Evolutionary conservation across 2,113 vertebrate species (phyloP), one percentile per base, ranked within the genome.

Genomic region (Chionodraco myersi): DNA sequence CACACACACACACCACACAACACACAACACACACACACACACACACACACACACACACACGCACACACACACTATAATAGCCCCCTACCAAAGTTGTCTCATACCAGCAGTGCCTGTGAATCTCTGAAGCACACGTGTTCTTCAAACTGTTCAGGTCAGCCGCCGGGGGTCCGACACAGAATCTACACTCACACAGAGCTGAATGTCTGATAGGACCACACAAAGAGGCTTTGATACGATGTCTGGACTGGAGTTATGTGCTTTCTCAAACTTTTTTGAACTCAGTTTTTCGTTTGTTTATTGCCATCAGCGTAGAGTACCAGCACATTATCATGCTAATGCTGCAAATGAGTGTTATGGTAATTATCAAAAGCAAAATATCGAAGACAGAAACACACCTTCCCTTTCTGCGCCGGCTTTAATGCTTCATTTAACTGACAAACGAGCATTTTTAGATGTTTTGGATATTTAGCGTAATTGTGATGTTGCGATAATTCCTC

Each of bases 71-170:
- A 15, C 69, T 71, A 75, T 65, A 85, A 87, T 87, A 84, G 21
- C 77, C 82, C 68, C 68, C 74, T 63, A 77, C 86, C 74, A 80
- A 53, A 61, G 76, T 67, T 21, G 21, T 21, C 80, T 86, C 56
- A 62, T 68, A 79, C 10, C 71, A 83, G 88, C 0, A 10, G 71
- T 72, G 74, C 16, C n/a, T 14, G 67, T 60, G 66, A 75, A 63
- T 83, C 70, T 57, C 14, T 8, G 51, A 63, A 72, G 80, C 44
- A 15, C 23, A 5, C 5, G 7, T 86, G 85, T 88, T 86, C 80
- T 79, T 82, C 81, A 88, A 62, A 89, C 82, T 79, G 79, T 75
- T 86, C 18, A 45, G 81, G 74, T 86, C 83, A 79, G 30, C 30
- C 30, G 66, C 36, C 1, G 10, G 21, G 52, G 30, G 56, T 2